Evolutionary conservation across 2,113 vertebrate species (phyloP).

Genomic region (Pristiophorus japonicus): DNA sequence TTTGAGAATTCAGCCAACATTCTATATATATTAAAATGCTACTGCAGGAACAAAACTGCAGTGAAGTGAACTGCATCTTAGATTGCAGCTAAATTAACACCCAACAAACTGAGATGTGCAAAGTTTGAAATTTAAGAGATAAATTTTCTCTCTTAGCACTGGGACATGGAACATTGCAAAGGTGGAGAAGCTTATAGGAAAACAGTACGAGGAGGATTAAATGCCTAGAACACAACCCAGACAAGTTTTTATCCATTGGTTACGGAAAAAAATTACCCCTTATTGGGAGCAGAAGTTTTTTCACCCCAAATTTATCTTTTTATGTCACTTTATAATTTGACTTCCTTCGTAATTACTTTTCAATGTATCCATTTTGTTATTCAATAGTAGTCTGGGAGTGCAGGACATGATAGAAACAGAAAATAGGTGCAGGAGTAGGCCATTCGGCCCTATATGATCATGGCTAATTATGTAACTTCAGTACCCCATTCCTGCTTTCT

Average conservation of each 20-base stretch:
- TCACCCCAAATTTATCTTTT: background rate
- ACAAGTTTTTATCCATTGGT: background rate
- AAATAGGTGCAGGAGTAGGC: no score
- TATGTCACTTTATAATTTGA: background rate
- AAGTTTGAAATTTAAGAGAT: background rate
- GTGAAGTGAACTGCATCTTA: background rate
- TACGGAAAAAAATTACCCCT: background rate
- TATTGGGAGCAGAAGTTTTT: background rate
- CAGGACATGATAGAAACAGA: no score
- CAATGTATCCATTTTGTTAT: background rate
- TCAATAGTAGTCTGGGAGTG: background rate
- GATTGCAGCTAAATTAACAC: background rate
- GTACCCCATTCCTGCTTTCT: no score
- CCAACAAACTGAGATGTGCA: background rate
- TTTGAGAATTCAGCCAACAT: background rate
- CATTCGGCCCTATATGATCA: no score
- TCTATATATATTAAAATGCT: background rate
- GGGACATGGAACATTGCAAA: background rate
- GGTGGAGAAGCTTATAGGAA: background rate
- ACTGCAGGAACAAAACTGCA: background rate
- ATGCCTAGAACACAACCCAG: background rate
- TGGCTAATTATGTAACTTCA: no score
- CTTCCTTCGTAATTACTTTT: background rate
- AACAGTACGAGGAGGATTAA: background rate
- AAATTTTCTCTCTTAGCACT: background rate